Evolutionary conservation across 2,113 vertebrate species (phyloP).

Genomic region (Lanius collurio): DNA sequence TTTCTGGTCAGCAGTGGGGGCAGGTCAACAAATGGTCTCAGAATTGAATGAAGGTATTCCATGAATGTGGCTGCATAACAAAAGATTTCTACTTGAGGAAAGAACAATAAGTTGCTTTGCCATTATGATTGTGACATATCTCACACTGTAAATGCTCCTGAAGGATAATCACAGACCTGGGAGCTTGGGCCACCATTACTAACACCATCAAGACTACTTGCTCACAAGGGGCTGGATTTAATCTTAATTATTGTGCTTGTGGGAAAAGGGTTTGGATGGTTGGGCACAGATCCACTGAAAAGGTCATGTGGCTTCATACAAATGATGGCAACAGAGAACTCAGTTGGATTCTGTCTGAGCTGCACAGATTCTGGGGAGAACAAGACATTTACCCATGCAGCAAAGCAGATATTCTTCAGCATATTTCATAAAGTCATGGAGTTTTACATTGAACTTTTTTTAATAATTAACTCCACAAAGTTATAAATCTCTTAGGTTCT

Average conservation of each 20-base stretch:
- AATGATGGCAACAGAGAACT: not conserved
- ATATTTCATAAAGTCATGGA: not conserved
- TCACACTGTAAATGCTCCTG: not conserved
- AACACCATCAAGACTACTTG: not conserved
- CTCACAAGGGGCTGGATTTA: not conserved
- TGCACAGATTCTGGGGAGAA: not conserved
- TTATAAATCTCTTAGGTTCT: not conserved
- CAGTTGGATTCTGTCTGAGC: not conserved
- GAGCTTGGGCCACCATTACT: not conserved
- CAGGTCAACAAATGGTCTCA: constrained; percentile 81
- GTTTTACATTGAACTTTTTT: not conserved
- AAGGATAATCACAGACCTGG: not conserved
- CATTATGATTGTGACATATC: not conserved
- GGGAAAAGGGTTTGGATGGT: not conserved
- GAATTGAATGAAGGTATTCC: constrained; percentile 80
- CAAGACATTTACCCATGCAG: not conserved
- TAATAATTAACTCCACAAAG: not conserved
- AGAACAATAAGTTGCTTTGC: not conserved
- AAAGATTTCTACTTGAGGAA: not conserved
- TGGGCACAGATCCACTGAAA: not conserved
- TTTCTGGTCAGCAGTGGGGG: constrained; percentile 87
- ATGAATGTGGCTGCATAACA: constrained; percentile 79
- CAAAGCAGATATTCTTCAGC: not conserved
- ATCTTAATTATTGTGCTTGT: not conserved
- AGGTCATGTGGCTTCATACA: not conserved